A percentile compares a stretch with the other conserved stretches of the same genome.
Conservation (phyloP, 2,113 vertebrate genomes). For the Trogon surrucura region DNA sequence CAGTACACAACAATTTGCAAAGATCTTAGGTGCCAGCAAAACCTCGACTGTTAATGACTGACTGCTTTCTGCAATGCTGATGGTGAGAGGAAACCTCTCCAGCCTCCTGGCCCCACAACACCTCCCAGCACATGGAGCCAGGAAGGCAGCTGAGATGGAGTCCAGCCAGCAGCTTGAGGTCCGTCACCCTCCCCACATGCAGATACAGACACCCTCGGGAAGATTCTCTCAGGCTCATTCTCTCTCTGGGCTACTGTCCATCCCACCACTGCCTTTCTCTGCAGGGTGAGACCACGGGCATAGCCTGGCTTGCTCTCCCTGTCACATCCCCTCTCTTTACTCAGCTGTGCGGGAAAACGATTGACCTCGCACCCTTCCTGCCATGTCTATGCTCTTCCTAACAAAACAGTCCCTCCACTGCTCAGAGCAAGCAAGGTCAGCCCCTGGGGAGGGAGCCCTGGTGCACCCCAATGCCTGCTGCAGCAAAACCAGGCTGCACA, state of each 20-base stretch:
- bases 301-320: background rate
- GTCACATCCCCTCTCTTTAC: background rate
- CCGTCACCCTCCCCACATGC: background rate
- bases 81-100: background rate
- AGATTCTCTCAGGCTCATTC: background rate
- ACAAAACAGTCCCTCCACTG: background rate
- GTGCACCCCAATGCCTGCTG: background rate
- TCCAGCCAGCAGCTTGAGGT: background rate
- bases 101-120: background rate
- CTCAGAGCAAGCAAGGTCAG: background rate
- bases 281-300: background rate
- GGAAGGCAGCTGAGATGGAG: background rate
- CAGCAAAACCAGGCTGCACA: background rate
- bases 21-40: background rate
- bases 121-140: rapidly evolving
- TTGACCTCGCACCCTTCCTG: background rate
- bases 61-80: background rate
- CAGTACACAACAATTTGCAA: background rate
- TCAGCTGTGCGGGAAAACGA: background rate
- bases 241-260: rapidly evolving
- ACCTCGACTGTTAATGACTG: background rate
- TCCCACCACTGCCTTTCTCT: background rate
- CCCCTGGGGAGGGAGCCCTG: background rate
- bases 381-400: background rate
- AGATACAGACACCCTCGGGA: rapidly evolving